Evolutionary conservation across 2,888 invertebrate species (phyloP).

Genomic region (Digitonthophagus gazella): DNA sequence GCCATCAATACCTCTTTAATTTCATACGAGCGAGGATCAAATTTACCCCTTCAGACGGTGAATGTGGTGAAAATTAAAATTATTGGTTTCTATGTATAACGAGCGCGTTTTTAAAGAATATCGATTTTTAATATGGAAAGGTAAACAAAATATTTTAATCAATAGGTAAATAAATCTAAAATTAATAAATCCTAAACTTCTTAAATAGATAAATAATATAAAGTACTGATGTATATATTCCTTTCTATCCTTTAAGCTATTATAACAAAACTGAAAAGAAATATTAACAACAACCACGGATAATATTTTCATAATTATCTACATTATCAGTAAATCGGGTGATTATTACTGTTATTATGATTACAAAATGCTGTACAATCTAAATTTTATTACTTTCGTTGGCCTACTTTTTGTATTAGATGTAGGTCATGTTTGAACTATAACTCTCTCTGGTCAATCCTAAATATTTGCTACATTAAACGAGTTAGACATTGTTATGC

Average conservation of each 20-base stretch:
- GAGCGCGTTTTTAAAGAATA: no score
- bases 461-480: not conserved
- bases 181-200: no score
- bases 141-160: no score
- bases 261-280: not conserved
- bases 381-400: not conserved
- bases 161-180: no score
- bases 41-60: not conserved
- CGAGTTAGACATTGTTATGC: not conserved
- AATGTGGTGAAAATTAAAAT: not conserved
- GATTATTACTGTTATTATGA: not conserved
- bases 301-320: not conserved
- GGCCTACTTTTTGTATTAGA: not conserved
- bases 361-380: not conserved
- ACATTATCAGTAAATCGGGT: not conserved
- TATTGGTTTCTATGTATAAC: not conserved
- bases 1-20: not conserved
- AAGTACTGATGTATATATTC: no score
- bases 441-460: not conserved
- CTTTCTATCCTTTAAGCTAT: not conserved
- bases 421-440: not conserved
- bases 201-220: no score
- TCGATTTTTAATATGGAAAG: no score
- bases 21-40: not conserved
- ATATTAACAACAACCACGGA: not conserved